Evolutionary conservation across 1,140 invertebrate species (phyloP).

Genomic region (Drosophila miranda): DNA sequence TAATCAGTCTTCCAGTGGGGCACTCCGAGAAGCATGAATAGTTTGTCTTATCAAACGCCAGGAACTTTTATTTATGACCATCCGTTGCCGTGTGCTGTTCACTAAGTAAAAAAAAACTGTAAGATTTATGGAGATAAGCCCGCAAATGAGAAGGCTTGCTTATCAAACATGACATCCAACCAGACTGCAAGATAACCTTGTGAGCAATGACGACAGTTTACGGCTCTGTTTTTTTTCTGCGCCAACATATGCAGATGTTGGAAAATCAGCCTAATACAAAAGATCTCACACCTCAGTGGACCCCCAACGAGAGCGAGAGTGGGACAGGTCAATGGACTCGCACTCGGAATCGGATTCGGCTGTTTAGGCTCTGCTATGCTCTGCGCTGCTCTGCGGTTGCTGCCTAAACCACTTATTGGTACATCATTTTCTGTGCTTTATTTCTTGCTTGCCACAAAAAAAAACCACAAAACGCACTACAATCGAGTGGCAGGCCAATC

Average conservation of each 20-base stretch:
- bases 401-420: conserved; percentile 33
- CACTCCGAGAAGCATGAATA: background rate
- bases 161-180: conserved; percentile 24
- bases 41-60: conserved; percentile 23
- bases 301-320: conserved; percentile 21
- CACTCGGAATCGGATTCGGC: conserved; percentile 11
- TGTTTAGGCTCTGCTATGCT: conserved; percentile 17
- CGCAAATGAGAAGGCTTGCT: conserved; percentile 20
- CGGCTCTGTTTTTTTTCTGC: background rate
- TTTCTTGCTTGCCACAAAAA: conserved; percentile 10
- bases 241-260: background rate
- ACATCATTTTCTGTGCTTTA: conserved; percentile 35
- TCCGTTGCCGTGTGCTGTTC: conserved; percentile 39
- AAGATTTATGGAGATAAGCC: conserved; percentile 48
- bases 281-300: too few relatives aligned
- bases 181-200: conserved; percentile 45
- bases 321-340: conserved; percentile 65
- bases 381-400: conserved; percentile 12
- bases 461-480: conserved; percentile 10
- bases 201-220: conserved; percentile 6
- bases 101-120: conserved; percentile 7
- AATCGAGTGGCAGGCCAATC: background rate
- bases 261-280: too few relatives aligned
- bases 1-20: conserved; percentile 17
- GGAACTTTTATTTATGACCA: conserved; percentile 25